Evolutionary conservation across 2,797 vertebrate species (phyloP).

Genomic region (Borostomias antarcticus): DNA sequence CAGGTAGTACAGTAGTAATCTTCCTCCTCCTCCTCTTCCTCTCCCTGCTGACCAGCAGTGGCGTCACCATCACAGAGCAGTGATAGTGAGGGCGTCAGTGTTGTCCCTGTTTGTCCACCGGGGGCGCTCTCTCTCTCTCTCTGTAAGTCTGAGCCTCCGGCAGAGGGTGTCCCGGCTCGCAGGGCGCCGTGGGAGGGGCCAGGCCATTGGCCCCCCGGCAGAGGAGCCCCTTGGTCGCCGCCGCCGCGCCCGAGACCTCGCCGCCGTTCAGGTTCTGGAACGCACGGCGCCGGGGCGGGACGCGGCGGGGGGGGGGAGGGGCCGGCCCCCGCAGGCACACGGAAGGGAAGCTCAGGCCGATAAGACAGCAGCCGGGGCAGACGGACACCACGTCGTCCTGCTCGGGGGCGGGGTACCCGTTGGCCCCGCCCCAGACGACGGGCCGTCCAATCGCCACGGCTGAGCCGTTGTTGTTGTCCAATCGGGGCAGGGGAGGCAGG

Average conservation of each 20-base stretch:
- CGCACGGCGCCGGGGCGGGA: constrained; percentile 61
- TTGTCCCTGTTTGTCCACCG: constrained; percentile 10
- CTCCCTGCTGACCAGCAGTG: background rate
- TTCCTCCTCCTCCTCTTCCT: background rate
- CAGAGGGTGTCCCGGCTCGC: constrained; percentile 82
- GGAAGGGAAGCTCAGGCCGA: constrained; percentile 83
- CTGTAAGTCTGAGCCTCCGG: constrained; percentile 85
- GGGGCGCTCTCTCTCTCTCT: constrained; percentile 22
- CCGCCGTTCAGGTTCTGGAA: constrained; percentile 85
- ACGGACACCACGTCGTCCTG: constrained; percentile 84
- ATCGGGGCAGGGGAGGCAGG: constrained; percentile 61
- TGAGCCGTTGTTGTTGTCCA: constrained; percentile 82
- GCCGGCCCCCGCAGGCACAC: constrained; percentile 83
- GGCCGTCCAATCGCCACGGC: constrained; percentile 75
- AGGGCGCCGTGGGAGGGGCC: constrained; percentile 35
- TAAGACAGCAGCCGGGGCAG: constrained; percentile 87
- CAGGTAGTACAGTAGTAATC: background rate
- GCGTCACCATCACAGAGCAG: background rate
- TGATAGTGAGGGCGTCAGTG: constrained; percentile 7
- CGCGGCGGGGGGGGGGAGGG: constrained; percentile 57
- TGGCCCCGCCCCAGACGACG: constrained; percentile 60
- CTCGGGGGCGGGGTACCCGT: constrained; percentile 70
- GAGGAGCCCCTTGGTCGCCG: constrained; percentile 73
- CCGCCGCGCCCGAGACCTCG: constrained; percentile 25
- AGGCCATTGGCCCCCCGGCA: constrained; percentile 70